A percentile compares a stretch with the other conserved stretches of the same genome.
Evolutionary conservation across 1,140 invertebrate species (phyloP).

Genomic region (Calephelis nemesis): DNA sequence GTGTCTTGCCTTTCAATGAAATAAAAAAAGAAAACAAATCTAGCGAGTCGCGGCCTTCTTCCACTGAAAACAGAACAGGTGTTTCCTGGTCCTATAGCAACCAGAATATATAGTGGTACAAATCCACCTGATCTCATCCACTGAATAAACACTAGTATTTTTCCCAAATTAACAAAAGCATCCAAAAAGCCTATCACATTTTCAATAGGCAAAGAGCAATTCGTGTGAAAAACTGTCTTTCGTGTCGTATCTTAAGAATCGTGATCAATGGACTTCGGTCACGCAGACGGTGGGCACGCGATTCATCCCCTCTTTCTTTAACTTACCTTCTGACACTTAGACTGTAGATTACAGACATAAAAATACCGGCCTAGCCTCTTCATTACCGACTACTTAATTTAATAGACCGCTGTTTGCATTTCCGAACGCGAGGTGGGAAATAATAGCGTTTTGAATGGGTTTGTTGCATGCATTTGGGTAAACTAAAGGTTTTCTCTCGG

Average conservation of each 20-base stretch:
- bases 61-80: too few species aligned
- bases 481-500: constrained; percentile 24
- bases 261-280: constrained; percentile 58
- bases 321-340: constrained; percentile 48
- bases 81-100: too few species aligned
- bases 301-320: constrained; percentile 44
- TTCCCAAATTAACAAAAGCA: not conserved
- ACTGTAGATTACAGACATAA: constrained; percentile 57
- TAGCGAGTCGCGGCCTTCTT: too few species aligned
- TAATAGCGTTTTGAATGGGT: constrained; percentile 30
- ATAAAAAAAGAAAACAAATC: too few species aligned
- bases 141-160: not conserved
- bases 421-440: constrained; percentile 28
- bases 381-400: constrained; percentile 49
- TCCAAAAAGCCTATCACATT: constrained; percentile 32
- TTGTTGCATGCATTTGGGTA: constrained; percentile 32
- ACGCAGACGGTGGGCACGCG: constrained; percentile 52
- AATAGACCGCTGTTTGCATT: constrained; percentile 40
- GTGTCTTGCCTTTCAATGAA: too few species aligned
- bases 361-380: constrained; percentile 54
- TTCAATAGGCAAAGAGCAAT: constrained; percentile 37
- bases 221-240: constrained; percentile 64
- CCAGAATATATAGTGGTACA: too few species aligned
- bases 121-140: too few species aligned
- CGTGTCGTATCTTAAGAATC: constrained; percentile 55